phyloP scores from a whole-genome alignment of 2,888 invertebrate genomes.

The Liodrosophila aerea region DNA sequence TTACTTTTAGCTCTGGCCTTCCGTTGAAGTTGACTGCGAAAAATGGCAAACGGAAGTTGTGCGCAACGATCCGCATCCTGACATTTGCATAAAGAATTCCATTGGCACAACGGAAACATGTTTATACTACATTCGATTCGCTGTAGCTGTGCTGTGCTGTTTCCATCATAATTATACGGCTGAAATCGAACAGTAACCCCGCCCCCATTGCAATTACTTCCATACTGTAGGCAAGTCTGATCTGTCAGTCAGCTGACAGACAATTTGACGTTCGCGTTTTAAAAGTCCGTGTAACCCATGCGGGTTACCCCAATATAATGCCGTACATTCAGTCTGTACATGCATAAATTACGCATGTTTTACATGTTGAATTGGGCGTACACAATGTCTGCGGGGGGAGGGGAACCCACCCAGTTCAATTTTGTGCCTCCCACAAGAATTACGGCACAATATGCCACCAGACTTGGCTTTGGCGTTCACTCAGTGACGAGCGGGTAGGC shows the following conservation, averaged over 20 bases:
- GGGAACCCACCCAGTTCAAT: slow-evolving; percentile 25
- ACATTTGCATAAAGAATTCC: slow-evolving; percentile 63
- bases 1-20: slow-evolving; percentile 24
- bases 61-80: slow-evolving; percentile 56
- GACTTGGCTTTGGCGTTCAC: not conserved
- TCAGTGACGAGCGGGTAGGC: not conserved
- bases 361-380: slow-evolving; percentile 42
- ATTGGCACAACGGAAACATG: slow-evolving; percentile 53
- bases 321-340: slow-evolving; percentile 13
- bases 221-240: not conserved
- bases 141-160: slow-evolving; percentile 17
- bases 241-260: slow-evolving; percentile 31
- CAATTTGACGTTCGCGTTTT: not conserved
- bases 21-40: slow-evolving; percentile 39
- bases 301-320: slow-evolving; percentile 6
- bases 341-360: slow-evolving; percentile 56
- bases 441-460: slow-evolving; percentile 22
- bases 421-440: slow-evolving; percentile 30
- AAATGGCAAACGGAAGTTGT: slow-evolving; percentile 59
- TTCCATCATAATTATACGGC: slow-evolving; percentile 47
- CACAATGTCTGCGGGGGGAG: slow-evolving; percentile 17
- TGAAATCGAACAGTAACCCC: slow-evolving; percentile 30
- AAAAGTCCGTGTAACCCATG: slow-evolving; percentile 14
- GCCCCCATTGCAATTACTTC: slow-evolving; percentile 24
- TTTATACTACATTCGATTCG: too few species aligned